Base-by-base conservation (phyloP, 2,888 invertebrate species). In the Eremobia ochroleuca region DNA sequence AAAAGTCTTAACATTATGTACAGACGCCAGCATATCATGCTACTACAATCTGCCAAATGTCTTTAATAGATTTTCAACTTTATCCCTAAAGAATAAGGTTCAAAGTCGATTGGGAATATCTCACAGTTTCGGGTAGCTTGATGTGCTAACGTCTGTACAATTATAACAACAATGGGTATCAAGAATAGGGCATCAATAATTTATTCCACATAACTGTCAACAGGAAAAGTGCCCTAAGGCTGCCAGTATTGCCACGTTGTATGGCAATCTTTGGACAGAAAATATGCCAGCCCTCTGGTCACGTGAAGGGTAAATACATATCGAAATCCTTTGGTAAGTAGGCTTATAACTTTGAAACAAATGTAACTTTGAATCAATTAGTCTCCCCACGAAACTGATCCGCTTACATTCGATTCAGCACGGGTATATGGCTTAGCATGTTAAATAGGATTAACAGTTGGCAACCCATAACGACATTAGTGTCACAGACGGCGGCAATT, bases 381-480 rank as follows among this genome's bases (percentile, higher is more conserved):
- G 49, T 73, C 31, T 66, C 69, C 58, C 31, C 25, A 73, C 13
- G 37, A 34, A 73, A 81, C 49, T 81, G 70, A 82, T 55, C 78
- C 73, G 67, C 73, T 83, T 81, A 79, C 55, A 52, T 67, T 49
- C 58, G 66, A 81, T 73, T 69, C 59, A 77, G 71, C 61, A 58
- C 59, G 49, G 52, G 40, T 59, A 46, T 52, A 40, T 55, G 74
- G 69, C 67, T 86, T 79, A 76, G 70, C 74, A 74, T 75, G 69
- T 75, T 72, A 81, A 86, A 88, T 88, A 73, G 82, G 87, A 86
- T 87, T 86, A 87, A 76, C 73, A 77, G 74, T 79, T 69, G 9
- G 67, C 64, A 78, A 69, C 65, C 76, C 77, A 78, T 83, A 81
- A 82, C 82, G 52, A 75, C 84, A 77, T 81, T 85, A 79, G 76